Percentiles rank a stretch among this genome's conserved stretches.
phyloP scores from a whole-genome alignment of 2,113 vertebrate species.

The Rhombomys opimus region DNA sequence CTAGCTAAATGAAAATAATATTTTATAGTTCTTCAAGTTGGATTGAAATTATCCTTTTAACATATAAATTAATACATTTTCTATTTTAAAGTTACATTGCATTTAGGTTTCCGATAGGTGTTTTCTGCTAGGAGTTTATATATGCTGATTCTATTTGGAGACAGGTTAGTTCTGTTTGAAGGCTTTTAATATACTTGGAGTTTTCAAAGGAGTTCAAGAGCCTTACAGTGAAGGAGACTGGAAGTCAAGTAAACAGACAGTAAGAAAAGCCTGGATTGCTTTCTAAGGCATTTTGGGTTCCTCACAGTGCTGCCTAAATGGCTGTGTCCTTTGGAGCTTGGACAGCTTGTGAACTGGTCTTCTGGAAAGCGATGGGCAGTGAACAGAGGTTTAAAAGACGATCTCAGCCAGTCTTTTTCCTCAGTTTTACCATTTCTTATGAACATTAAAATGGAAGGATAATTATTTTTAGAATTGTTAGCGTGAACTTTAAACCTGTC shows the following conservation, averaged over 20 bases:
- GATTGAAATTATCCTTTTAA: background rate
- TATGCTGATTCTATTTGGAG: background rate
- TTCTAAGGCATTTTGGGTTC: background rate
- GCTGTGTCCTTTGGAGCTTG: no score
- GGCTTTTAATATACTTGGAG: background rate
- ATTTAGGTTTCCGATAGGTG: background rate
- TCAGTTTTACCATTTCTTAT: background rate
- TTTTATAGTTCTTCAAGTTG: background rate
- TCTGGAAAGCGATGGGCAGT: background rate
- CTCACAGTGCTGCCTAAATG: background rate
- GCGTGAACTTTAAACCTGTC: background rate
- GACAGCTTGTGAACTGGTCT: background rate
- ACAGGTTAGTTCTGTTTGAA: background rate
- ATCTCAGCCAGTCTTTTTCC: background rate
- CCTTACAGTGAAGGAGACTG: background rate
- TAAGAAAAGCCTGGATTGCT: background rate
- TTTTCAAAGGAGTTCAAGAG: background rate
- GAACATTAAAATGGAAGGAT: background rate
- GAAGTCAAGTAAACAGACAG: background rate
- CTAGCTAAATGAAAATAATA: background rate
- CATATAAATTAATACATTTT: constrained; percentile 22
- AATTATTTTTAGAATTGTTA: constrained; percentile 18
- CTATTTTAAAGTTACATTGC: background rate
- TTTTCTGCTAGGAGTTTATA: background rate
- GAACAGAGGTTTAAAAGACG: background rate